A percentile compares a stretch with the other conserved stretches of the same genome.
Evolutionary conservation across 2,888 invertebrate genomes (phyloP).

Genomic region (Nowickia ferox): DNA sequence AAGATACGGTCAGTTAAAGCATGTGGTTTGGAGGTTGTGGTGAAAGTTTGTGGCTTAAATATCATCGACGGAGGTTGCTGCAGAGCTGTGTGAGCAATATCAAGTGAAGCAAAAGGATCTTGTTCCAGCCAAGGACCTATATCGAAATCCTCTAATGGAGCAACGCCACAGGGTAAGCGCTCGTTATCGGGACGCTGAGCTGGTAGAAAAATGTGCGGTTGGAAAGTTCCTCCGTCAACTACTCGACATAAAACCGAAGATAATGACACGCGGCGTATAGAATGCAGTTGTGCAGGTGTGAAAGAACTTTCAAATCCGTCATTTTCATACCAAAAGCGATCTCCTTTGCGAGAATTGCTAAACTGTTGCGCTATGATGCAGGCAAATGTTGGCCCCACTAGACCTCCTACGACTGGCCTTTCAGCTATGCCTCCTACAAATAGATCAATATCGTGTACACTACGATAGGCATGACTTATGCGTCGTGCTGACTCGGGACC

Average conservation of each 20-base stretch:
- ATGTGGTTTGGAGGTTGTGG: conserved; percentile 31
- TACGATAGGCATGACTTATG: conserved; percentile 86
- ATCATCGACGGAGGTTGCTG: conserved; percentile 9
- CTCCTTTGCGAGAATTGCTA: conserved; percentile 89
- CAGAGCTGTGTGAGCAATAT: conserved; percentile 32
- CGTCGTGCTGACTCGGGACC: conserved; percentile 86
- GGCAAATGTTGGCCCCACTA: conserved; percentile 94
- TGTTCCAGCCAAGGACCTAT: conserved; percentile 82
- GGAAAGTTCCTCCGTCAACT: conserved; percentile 82
- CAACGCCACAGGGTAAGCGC: conserved; percentile 79
- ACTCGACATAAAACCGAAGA: conserved; percentile 86
- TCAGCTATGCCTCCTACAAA: conserved; percentile 93
- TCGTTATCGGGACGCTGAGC: conserved; percentile 80
- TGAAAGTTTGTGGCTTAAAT: background rate
- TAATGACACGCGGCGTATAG: conserved; percentile 88
- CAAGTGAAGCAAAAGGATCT: conserved; percentile 78
- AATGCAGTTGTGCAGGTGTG: conserved; percentile 89
- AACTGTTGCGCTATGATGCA: conserved; percentile 95
- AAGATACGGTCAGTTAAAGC: conserved; percentile 75
- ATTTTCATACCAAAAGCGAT: conserved; percentile 94
- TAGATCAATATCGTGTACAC: conserved; percentile 92
- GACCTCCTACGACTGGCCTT: conserved; percentile 88
- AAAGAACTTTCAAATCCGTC: conserved; percentile 89
- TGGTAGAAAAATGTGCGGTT: conserved; percentile 82
- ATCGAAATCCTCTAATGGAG: conserved; percentile 79